phyloP scores from a whole-genome alignment of 2,797 vertebrate species.

The Chaetophractus vellerosus region DNA sequence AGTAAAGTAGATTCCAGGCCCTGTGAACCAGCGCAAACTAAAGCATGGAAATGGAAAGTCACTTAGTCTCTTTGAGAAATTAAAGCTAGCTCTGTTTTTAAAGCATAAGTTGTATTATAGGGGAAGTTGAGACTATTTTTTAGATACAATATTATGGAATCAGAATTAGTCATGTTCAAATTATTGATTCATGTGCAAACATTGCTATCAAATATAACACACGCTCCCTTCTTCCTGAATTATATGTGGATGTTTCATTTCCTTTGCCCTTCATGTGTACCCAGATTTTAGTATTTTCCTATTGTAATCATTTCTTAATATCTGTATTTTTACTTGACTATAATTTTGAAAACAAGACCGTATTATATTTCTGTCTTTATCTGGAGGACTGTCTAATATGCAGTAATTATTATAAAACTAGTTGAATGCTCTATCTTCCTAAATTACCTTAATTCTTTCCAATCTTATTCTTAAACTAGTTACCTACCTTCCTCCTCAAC shows the following conservation, averaged over 20 bases:
- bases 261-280: not conserved
- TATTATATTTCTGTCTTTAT: not conserved
- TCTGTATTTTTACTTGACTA: not conserved
- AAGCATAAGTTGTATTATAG: not conserved
- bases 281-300: not conserved
- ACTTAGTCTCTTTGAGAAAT: constrained; percentile 1
- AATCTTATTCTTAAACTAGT: not conserved
- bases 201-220: not conserved
- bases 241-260: not conserved
- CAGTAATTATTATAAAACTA: not conserved
- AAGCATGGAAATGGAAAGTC: not conserved
- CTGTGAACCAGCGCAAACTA: not conserved
- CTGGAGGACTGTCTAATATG: not conserved
- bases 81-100: not conserved
- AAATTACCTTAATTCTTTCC: not conserved
- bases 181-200: not conserved
- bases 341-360: not conserved
- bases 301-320: not conserved
- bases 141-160: not conserved
- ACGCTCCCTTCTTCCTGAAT: not conserved
- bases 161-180: not conserved
- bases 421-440: not conserved
- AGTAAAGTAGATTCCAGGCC: not conserved
- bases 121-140: not conserved
- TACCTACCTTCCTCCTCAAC: not conserved